Evolutionary conservation across 2,797 vertebrate species (phyloP).

Genomic region (Decapterus maruadsi): DNA sequence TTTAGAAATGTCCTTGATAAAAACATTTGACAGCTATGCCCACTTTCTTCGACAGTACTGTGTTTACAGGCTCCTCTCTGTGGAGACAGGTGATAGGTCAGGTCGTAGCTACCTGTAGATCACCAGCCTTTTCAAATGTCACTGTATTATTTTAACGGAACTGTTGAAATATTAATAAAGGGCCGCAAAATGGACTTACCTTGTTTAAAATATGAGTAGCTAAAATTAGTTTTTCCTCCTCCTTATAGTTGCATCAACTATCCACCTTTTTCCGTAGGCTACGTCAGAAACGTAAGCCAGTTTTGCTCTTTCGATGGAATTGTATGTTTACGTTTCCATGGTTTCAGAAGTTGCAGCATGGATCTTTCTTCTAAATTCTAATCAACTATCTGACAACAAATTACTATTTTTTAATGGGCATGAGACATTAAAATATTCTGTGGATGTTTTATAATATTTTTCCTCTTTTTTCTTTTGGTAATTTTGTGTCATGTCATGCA

Average conservation of each 20-base stretch:
- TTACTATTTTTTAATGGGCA: no score
- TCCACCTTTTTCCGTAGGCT: no score
- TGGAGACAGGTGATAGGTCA: neutral
- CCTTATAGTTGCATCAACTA: neutral
- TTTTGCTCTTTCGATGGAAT: no score
- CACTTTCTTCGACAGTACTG: neutral
- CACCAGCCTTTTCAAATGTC: neutral
- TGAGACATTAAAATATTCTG: neutral
- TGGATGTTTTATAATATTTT: neutral
- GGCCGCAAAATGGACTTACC: constrained; percentile 21
- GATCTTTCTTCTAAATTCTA: no score
- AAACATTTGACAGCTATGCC: neutral
- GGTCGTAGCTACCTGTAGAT: neutral
- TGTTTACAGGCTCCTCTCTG: neutral
- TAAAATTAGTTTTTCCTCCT: neutral
- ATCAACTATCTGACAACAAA: neutral
- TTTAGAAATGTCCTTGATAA: neutral
- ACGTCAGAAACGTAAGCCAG: no score
- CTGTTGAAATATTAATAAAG: neutral
- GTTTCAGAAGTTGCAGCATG: no score
- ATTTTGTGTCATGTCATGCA: neutral
- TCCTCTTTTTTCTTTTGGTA: neutral
- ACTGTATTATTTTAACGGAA: neutral
- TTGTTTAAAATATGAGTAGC: neutral
- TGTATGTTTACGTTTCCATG: no score